phyloP scores from a whole-genome alignment of 1,140 invertebrate species.

The Neelides sp. region DNA sequence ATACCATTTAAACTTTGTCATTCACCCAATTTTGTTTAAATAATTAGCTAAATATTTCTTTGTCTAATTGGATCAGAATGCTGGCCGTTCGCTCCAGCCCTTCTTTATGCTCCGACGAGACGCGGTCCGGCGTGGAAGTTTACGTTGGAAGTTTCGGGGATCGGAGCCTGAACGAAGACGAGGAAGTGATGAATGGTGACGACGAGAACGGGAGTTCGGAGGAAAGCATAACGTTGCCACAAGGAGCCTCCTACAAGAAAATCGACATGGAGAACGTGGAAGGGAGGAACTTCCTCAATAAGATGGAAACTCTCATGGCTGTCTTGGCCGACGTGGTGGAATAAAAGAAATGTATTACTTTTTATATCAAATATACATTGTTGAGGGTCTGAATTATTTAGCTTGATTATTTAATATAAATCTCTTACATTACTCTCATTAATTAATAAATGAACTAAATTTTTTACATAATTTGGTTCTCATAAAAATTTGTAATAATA shows the following conservation, averaged over 20 bases:
- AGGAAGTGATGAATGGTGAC: no score
- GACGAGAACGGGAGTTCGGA: slow-evolving; percentile 5
- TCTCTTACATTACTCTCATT: no score
- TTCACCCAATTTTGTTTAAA: background rate
- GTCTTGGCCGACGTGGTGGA: slow-evolving; percentile 9
- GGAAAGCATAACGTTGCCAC: slow-evolving; percentile 33
- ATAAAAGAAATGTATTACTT: no score
- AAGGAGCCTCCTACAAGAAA: slow-evolving; percentile 58
- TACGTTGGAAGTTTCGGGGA: slow-evolving; percentile 68
- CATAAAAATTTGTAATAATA: no score
- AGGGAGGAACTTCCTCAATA: slow-evolving; percentile 91
- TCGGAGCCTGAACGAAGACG: slow-evolving; percentile 93
- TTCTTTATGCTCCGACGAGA: background rate
- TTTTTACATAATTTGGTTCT: no score
- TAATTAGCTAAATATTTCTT: background rate
- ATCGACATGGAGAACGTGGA: slow-evolving; percentile 87
- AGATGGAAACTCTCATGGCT: slow-evolving; percentile 93
- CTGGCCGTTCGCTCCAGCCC: slow-evolving; percentile 80
- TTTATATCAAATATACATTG: no score
- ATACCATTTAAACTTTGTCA: background rate
- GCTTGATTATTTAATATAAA: no score
- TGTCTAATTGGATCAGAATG: slow-evolving; percentile 38
- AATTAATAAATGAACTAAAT: no score
- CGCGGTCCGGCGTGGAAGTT: slow-evolving; percentile 42
- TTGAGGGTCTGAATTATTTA: no score